Evolutionary conservation across 2,888 invertebrate genomes (phyloP), one percentile per base, ranked within the genome.

Genomic region (Baronia brevicornis): DNA sequence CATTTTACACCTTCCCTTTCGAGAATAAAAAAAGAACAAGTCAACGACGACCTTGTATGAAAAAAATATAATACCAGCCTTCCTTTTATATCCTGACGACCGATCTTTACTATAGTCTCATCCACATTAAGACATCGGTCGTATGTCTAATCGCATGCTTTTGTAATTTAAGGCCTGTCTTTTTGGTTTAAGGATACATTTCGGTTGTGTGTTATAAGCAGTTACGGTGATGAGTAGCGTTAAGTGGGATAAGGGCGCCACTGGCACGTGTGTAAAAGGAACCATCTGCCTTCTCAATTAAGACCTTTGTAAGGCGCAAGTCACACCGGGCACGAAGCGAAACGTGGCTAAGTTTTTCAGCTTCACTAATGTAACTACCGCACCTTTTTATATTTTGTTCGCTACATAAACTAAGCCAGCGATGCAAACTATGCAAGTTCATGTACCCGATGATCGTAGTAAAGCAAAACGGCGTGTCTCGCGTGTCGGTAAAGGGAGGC

Each of bases 251-350:
- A 42, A 46, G 52, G 58, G 59, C 53, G 52, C 51, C 48, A 48
- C 31, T 27, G 60, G 69, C 70, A 70, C 72, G 71, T 63, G 72
- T 54, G 38, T 43, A 43, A 45, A 46, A 43, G 51, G 39, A 44
- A 51, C 53, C 74, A 71, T 66, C 71, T 71, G 73, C 61, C 51
- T 55, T 49, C 48, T 53, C 63, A 67, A 71, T 70, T 67, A 67
- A 58, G 46, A 41, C 36, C 47, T 46, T 50, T 50, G 46, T 45
- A 41, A 43, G 35, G 32, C 35, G 29, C 33, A n/a, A n/a, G n/a
- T n/a, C n/a, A n/a, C n/a, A n/a, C n/a, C n/a, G n/a, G n/a, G n/a
- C n/a, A n/a, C n/a, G n/a, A n/a, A n/a, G n/a, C n/a, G n/a, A n/a
- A n/a, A n/a, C n/a, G n/a, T n/a, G n/a, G n/a, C n/a, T n/a, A n/a